Conservation (phyloP, 1,140 invertebrate species). For the Hestina assimilis region DNA sequence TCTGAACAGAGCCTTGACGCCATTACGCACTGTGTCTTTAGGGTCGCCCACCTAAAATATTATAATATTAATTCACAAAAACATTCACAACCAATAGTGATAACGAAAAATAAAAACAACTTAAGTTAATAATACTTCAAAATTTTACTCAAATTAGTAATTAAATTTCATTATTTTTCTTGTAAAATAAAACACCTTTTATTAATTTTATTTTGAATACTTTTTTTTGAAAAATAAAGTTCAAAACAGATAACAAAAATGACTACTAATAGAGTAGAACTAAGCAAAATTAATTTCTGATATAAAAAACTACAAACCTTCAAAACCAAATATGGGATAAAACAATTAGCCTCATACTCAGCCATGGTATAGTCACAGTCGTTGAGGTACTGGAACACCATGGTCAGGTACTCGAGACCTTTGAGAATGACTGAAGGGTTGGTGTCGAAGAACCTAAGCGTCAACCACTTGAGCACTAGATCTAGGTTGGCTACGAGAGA, state of each 20-base stretch:
- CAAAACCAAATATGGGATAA: conserved; percentile 95
- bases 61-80: conserved; percentile 12
- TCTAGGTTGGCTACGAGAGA: conserved; percentile 95
- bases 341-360: conserved; percentile 94
- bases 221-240: no score
- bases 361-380: conserved; percentile 90
- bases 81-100: neutral
- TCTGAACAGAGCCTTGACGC: conserved; percentile 91
- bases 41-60: conserved; percentile 91
- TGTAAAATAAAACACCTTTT: no score
- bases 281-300: neutral
- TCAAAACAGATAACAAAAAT: no score
- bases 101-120: neutral
- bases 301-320: conserved; percentile 83
- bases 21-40: conserved; percentile 95
- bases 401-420: conserved; percentile 93
- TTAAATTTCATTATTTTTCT: no score
- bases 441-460: conserved; percentile 97
- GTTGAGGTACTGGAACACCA: conserved; percentile 89
- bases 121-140: no score
- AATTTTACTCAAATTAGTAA: no score
- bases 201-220: no score
- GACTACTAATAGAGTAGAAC: neutral
- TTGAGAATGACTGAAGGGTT: conserved; percentile 98
- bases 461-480: conserved; percentile 97